These are phyloP conservation scores for Piaya cayana DNA, from an alignment of 2,113 vertebrate genomes.

Conservation along the genomic window DNA sequence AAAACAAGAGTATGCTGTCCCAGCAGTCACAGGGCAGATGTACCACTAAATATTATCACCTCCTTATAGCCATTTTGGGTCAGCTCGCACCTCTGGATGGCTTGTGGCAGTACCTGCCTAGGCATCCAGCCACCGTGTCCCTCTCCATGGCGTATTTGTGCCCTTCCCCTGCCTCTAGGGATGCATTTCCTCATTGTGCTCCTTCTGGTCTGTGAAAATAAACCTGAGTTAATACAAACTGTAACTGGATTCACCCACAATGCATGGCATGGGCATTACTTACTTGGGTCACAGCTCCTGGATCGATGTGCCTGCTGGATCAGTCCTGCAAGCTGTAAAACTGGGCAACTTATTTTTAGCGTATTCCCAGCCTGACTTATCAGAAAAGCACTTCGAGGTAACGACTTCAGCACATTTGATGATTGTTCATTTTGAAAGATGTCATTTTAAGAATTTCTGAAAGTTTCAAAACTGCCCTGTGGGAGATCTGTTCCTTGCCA, in stretches of 20 bases:
- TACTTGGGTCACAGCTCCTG: neutral
- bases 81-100: neutral
- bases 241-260: neutral
- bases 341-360: conserved; percentile 70
- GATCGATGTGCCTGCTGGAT: neutral
- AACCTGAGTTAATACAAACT: neutral
- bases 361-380: conserved; percentile 60
- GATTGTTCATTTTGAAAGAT: conserved; percentile 79
- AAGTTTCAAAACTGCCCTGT: conserved; percentile 72
- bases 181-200: neutral
- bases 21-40: neutral
- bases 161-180: neutral
- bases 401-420: conserved; percentile 65
- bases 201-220: neutral
- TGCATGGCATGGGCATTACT: neutral
- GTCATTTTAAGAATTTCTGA: conserved; percentile 80
- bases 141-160: fast-evolving
- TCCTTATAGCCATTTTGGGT: neutral
- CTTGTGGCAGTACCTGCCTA: fast-evolving
- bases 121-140: fast-evolving
- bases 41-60: neutral
- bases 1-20: neutral
- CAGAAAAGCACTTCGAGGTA: conserved; percentile 73
- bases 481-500: conserved; percentile 78
- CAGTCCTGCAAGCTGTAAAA: conserved; percentile 33